Base-by-base conservation (phyloP, 1,140 invertebrate genomes). In the Batillaria attramentaria region DNA sequence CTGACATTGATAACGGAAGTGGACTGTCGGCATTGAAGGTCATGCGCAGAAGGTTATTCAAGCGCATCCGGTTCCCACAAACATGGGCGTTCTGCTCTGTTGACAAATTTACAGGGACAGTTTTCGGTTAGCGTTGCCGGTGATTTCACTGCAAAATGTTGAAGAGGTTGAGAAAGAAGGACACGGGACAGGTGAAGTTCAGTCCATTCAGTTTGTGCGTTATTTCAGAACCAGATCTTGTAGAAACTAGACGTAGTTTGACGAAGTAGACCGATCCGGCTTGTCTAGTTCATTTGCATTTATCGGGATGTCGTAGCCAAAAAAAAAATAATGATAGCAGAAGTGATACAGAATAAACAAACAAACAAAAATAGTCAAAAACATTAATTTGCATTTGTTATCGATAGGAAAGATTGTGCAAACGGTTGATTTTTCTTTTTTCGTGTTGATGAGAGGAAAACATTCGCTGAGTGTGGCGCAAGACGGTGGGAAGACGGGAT, bases 1-100 rank as follows among this genome's bases (percentile, higher is more conserved):
- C 28, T 75, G 73, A 75, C 73, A 75, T 75, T 75, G 73, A 75
- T 57, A 65, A 57, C 73, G 73, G 73, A 75, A 75, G 73, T 75
- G 31, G 54, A 31, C 33, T 28, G 54, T 31, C 54, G 2, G 73
- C 35, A 33, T 24, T 24, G 42, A 62, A n/a, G 31, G 54, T n/a
- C 73, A 62, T 75, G 73, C 73, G 73, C 73, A 42, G 24, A 24
- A n/a, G 20, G 3, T 10, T 10, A 24, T 41, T 41, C 8, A 18
- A 33, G 16, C 10, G 24, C 50, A 31, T 75, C 57, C 73, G 39
- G 50, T 50, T 75, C 28, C 2, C 39, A 31, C 28, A n/a, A 54
- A 75, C 73, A 75, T 75, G 73, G 73, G 73, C 73, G 73, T 75
- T 75, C 73, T 75, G 73, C 50, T 75, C 31, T 73, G 39, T 73